Conservation (phyloP, 2,797 vertebrate species). For the Acropternis orthonyx region DNA sequence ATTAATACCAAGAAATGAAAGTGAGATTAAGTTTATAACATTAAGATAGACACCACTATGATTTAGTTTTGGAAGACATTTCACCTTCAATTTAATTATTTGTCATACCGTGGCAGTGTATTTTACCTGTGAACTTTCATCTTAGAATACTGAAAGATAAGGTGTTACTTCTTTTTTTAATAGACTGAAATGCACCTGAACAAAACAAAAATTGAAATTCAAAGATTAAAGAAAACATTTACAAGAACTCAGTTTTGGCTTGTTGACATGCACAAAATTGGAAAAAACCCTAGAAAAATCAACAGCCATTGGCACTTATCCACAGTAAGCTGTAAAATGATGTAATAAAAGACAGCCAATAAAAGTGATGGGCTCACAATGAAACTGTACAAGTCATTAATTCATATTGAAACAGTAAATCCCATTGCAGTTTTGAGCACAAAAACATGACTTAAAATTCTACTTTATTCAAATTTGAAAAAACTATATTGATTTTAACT, state of each 20-base stretch:
- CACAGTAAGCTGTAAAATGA: neutral
- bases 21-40: neutral
- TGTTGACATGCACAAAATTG: neutral
- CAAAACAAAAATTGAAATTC: neutral
- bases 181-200: neutral
- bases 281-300: neutral
- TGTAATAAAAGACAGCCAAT: neutral
- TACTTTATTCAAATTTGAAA: slow-evolving; percentile 37
- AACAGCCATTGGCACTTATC: neutral
- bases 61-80: slow-evolving; percentile 31
- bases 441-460: neutral
- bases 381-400: slow-evolving; percentile 28
- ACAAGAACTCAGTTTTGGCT: neutral
- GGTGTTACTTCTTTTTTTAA: neutral
- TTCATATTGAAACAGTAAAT: slow-evolving; percentile 24
- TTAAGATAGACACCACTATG: neutral
- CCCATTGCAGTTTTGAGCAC: slow-evolving; percentile 19
- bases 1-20: neutral
- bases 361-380: neutral
- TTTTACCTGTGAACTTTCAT: neutral
- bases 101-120: neutral
- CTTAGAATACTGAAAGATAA: neutral
- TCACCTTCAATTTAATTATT: neutral
- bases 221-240: neutral
- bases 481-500: slow-evolving; percentile 39